Conservation (phyloP, 92 coral and sea anemone genomes). For the Ricordea florida region DNA sequence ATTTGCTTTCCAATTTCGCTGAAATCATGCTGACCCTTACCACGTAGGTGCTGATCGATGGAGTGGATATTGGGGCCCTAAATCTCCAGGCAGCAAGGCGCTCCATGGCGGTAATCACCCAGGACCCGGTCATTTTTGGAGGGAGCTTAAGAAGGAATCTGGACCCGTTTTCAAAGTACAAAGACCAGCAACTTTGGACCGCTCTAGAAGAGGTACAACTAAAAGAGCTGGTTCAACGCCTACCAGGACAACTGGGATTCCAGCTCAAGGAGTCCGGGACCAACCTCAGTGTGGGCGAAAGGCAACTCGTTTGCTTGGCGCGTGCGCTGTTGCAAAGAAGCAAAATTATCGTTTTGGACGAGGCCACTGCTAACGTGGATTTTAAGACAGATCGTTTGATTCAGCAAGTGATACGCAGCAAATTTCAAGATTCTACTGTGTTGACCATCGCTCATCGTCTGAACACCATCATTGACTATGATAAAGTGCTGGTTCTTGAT, state of each 20-base stretch:
- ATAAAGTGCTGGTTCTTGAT: slow-evolving; percentile 21
- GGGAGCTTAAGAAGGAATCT: slow-evolving; percentile 11
- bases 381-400: slow-evolving; percentile 14
- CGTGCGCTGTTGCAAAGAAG: slow-evolving; percentile 26
- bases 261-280: slow-evolving; percentile 1
- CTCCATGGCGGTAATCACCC: slow-evolving; percentile 26
- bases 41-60: slow-evolving; percentile 13
- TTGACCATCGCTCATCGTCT: slow-evolving; percentile 25
- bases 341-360: slow-evolving; percentile 22
- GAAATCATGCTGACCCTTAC: too few species aligned
- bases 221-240: not conserved
- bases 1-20: too few species aligned
- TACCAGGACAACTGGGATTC: slow-evolving; percentile 4
- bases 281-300: slow-evolving; percentile 14
- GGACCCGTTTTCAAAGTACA: slow-evolving; percentile 15
- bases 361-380: slow-evolving; percentile 29
- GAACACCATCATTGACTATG: slow-evolving; percentile 23
- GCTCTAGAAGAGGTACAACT: slow-evolving; percentile 17
- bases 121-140: slow-evolving; percentile 30
- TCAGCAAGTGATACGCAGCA: slow-evolving; percentile 13
- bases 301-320: slow-evolving; percentile 19
- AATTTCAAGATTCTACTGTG: slow-evolving; percentile 16
- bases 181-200: slow-evolving; percentile 19
- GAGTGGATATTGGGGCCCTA: not conserved
- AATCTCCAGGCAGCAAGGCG: slow-evolving; percentile 18